Conservation (phyloP, 2,888 invertebrate species). For the Tetanocera ferruginea region DNA sequence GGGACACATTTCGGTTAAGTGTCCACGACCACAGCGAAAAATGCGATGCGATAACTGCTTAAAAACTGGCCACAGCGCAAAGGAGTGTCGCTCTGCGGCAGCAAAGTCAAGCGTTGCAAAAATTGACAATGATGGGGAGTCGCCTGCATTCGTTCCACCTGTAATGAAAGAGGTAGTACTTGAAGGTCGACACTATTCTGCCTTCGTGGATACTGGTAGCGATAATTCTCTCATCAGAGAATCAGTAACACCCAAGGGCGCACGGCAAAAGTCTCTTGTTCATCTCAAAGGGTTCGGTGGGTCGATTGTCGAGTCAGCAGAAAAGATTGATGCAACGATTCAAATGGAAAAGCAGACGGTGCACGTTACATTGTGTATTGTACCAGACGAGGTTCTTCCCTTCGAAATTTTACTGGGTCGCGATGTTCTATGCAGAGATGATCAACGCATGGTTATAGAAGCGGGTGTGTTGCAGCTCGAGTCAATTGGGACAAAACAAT, state of each 20-base stretch:
- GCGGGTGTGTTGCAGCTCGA: not conserved
- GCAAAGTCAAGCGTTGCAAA: not conserved
- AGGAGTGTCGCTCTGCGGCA: not conserved
- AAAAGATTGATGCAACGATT: not conserved
- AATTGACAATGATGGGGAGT: not conserved
- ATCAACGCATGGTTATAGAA: constrained; percentile 11
- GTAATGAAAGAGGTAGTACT: constrained; percentile 10
- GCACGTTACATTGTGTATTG: not conserved
- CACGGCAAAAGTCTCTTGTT: not conserved
- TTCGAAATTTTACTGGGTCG: constrained; percentile 5
- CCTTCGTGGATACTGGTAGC: constrained; percentile 28
- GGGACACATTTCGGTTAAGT: constrained; percentile 27
- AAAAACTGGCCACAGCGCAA: constrained; percentile 5
- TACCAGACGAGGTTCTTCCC: not conserved
- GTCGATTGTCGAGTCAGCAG: not conserved
- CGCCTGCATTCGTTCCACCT: not conserved
- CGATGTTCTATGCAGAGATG: not conserved
- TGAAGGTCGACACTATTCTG: not conserved
- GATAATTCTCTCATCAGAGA: constrained; percentile 19
- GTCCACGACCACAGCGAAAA: constrained; percentile 13
- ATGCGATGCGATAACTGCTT: not conserved
- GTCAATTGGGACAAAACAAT: not conserved
- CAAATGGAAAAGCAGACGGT: not conserved
- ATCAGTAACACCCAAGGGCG: not conserved
- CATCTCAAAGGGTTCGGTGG: constrained; percentile 10